Percentiles rank a stretch among this genome's conserved stretches.
Evolutionary conservation across 2,113 vertebrate genomes (phyloP).

Genomic region (Myotis lucifugus): DNA sequence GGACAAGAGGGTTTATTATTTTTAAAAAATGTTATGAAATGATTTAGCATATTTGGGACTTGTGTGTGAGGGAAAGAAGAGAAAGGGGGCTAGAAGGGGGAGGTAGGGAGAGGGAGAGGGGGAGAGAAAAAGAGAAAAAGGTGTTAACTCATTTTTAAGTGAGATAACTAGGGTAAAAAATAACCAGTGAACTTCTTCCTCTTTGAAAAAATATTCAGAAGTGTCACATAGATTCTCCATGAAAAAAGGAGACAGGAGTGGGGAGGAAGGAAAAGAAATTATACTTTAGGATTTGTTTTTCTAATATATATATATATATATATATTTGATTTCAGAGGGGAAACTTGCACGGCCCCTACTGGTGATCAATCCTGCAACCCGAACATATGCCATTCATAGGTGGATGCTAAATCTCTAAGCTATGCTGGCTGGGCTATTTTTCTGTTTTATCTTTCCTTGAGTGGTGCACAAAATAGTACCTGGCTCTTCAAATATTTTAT

Average conservation of each 20-base stretch:
- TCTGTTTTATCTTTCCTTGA: background rate
- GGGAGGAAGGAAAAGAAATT: background rate
- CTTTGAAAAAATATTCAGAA: background rate
- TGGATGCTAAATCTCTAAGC: too few species aligned
- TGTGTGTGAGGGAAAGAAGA: background rate
- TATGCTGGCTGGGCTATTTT: too few species aligned
- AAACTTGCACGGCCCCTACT: too few species aligned
- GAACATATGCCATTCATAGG: too few species aligned
- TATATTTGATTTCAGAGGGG: too few species aligned
- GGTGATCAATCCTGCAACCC: too few species aligned
- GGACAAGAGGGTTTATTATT: background rate
- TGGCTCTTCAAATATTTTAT: background rate
- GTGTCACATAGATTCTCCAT: background rate
- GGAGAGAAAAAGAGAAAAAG: background rate
- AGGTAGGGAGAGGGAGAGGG: background rate
- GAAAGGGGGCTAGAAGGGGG: background rate
- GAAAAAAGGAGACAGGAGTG: background rate
- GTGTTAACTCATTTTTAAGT: background rate
- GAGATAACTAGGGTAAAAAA: background rate
- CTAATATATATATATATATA: too few species aligned
- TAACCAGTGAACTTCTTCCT: background rate
- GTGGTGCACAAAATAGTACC: background rate
- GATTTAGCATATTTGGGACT: background rate
- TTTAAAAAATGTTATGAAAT: background rate
- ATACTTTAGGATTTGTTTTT: background rate